Evolutionary conservation across 2,797 vertebrate species (phyloP), one percentile per base, ranked within the genome.

Genomic region (Chelon labrosus): DNA sequence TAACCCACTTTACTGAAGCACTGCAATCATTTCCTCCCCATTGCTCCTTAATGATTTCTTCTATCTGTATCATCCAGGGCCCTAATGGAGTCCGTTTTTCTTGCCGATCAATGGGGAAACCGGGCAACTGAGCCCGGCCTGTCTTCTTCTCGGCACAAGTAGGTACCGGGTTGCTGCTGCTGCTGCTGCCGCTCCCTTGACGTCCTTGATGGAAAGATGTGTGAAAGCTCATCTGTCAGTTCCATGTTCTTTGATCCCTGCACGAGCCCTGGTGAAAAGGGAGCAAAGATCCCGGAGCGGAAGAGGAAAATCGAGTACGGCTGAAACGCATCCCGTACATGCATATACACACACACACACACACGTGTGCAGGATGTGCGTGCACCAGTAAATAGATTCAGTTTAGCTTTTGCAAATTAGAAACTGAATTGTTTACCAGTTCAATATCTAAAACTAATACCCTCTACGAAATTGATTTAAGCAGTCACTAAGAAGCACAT

Each of bases 61-160:
- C 64, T 65, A 38, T 63, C 67, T 39, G 66, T 49, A 71, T 67
- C 84, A 80, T 68, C 79, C 81, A 39, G 73, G 76, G 62, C 63
- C 54, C 60, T 81, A 79, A 83, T 61, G 42, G 83, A 82, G 75
- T 73, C 68, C 16, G 10, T 78, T 85, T 82, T 79, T 65, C 63
- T 80, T n/a, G 37, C 55, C 68, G 80, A 92, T 91, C 86, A 90
- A 88, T 88, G 53, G 53, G 44, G 58, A 70, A 80, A 83, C 73
- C 7, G 10, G 65, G 59, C 37, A 59, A 84, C 65, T 61, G 53
- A 73, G 69, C 19, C 37, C 16, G 22, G 35, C 57, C 25, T 84
- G 76, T 76, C 55, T 79, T 84, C 70, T 83, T 80, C 62, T 80
- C 71, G 56, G 47, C 42, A 55, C 47, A 64, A 42, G 53, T 57